Conservation (phyloP, 1,140 invertebrate species). For the Saccostrea echinata region DNA sequence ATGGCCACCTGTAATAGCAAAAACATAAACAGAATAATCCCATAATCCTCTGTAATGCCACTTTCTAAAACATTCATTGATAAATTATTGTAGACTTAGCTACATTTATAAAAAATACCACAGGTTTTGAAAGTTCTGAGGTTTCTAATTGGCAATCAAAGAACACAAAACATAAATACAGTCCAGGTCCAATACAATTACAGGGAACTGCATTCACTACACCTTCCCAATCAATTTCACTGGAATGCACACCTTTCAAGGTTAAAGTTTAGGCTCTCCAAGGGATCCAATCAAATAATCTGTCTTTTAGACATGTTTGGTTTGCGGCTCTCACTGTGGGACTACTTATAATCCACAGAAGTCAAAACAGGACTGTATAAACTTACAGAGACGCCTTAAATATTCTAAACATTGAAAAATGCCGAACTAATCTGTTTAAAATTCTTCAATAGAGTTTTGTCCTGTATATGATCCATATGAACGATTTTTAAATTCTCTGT, state of each 20-base stretch:
- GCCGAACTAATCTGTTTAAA: slow-evolving; percentile 18
- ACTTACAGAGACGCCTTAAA: slow-evolving; percentile 3
- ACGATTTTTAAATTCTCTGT: slow-evolving; percentile 30
- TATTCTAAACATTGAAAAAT: slow-evolving; percentile 31
- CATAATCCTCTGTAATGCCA: slow-evolving; percentile 25
- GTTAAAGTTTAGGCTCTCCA: slow-evolving; percentile 15
- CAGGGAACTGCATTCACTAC: neutral
- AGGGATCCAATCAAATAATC: neutral
- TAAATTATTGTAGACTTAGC: neutral
- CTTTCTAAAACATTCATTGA: slow-evolving; percentile 29
- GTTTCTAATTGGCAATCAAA: neutral
- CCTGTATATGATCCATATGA: slow-evolving; percentile 29
- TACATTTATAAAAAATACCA: neutral
- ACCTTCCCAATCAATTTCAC: slow-evolving; percentile 34
- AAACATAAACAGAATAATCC: slow-evolving; percentile 37
- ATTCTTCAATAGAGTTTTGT: slow-evolving; percentile 18
- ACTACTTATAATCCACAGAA: slow-evolving; percentile 32
- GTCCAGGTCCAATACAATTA: neutral
- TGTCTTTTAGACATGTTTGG: slow-evolving; percentile 1
- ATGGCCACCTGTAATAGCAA: slow-evolving; percentile 74
- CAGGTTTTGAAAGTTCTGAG: neutral
- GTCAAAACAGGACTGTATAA: slow-evolving; percentile 27
- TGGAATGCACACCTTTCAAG: slow-evolving; percentile 36
- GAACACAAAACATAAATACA: slow-evolving; percentile 33
- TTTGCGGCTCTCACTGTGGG: neutral